Conservation (phyloP, 1,140 invertebrate genomes). For the Lasaia peninsularis region DNA sequence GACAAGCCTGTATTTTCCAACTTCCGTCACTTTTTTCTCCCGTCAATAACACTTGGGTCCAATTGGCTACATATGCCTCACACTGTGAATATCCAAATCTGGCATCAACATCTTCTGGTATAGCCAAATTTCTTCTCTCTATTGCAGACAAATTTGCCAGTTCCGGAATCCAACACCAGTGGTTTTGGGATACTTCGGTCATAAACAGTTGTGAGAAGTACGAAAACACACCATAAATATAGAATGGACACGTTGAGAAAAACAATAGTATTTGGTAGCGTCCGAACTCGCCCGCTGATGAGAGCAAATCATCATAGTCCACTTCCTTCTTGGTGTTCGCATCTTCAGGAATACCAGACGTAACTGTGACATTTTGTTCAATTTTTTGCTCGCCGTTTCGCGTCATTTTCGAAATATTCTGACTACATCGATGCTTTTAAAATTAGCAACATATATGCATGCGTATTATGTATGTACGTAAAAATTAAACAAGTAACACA, state of each 20-base stretch:
- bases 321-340: constrained; percentile 35
- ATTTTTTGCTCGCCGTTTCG: background rate
- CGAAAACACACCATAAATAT: constrained; percentile 80
- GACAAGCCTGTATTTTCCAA: constrained; percentile 65
- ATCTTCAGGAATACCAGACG: constrained; percentile 8
- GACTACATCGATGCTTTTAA: background rate
- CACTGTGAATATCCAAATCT: constrained; percentile 59
- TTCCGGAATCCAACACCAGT: constrained; percentile 80
- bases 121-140: constrained; percentile 52
- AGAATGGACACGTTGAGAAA: constrained; percentile 69
- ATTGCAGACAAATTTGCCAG: constrained; percentile 60
- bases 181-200: constrained; percentile 76
- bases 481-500: background rate
- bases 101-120: constrained; percentile 40
- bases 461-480: background rate
- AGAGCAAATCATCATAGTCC: constrained; percentile 81
- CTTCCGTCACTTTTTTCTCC: constrained; percentile 32
- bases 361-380: background rate
- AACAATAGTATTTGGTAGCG: constrained; percentile 82
- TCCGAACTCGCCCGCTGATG: constrained; percentile 81
- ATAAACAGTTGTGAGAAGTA: constrained; percentile 84
- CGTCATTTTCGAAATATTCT: background rate
- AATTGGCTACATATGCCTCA: constrained; percentile 45
- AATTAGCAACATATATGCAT: background rate
- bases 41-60: constrained; percentile 44